Evolutionary conservation across 2,797 vertebrate species (phyloP).

Genomic region (Galago senegalensis): DNA sequence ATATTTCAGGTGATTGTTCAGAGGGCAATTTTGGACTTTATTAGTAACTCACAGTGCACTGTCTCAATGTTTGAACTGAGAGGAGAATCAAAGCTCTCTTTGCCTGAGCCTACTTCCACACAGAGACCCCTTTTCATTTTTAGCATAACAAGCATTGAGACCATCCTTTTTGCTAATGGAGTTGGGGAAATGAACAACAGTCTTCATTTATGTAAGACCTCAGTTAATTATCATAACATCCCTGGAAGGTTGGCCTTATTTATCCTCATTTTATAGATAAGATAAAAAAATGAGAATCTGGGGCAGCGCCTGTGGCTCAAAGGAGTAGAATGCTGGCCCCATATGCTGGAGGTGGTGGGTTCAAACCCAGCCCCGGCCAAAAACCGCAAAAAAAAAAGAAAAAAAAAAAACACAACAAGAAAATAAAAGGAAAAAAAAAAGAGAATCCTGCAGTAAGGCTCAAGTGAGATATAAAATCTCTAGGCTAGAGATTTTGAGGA

Average conservation of each 20-base stretch:
- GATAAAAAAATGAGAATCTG: slow-evolving; percentile 24
- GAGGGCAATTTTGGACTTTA: background rate
- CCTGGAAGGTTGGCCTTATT: background rate
- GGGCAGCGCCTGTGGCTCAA: no score
- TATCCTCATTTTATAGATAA: background rate
- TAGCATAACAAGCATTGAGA: background rate
- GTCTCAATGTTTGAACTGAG: background rate
- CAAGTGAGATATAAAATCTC: background rate
- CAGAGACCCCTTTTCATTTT: slow-evolving; percentile 6
- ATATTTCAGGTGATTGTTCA: slow-evolving; percentile 11
- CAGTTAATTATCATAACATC: background rate
- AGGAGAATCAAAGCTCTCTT: background rate
- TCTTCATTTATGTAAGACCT: background rate
- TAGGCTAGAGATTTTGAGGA: slow-evolving; percentile 17
- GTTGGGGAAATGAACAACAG: background rate
- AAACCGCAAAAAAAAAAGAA: no score
- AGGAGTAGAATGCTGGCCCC: no score
- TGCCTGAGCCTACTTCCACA: background rate
- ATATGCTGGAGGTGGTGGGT: no score
- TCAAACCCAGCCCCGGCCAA: no score
- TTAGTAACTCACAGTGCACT: background rate
- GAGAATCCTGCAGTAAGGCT: background rate
- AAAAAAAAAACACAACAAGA: no score
- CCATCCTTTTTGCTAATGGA: background rate
- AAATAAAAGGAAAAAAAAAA: background rate